Conservation (phyloP, 2,888 invertebrate species). For the Orthosia gothica region DNA sequence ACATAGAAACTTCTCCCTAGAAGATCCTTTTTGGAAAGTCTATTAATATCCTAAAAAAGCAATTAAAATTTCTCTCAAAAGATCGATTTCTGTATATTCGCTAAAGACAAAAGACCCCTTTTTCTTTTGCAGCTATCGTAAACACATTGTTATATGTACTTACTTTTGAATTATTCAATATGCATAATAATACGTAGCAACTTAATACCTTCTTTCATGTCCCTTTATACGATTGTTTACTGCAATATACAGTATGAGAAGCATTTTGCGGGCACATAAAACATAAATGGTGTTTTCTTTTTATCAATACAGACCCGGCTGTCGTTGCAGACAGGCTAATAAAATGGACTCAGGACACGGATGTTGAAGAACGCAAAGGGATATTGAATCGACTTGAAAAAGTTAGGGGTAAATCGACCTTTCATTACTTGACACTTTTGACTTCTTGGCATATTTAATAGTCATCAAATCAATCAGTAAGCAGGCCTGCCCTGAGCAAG, state of each 20-base stretch:
- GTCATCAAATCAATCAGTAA: too few relatives aligned
- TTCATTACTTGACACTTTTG: too few relatives aligned
- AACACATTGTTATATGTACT: background rate
- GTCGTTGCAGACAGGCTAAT: constrained; percentile 68
- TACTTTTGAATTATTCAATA: background rate
- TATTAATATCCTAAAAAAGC: background rate
- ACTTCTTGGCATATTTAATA: too few relatives aligned
- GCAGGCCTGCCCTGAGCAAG: too few relatives aligned
- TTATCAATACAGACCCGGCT: constrained; percentile 78
- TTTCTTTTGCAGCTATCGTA: background rate
- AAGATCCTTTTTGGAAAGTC: too few relatives aligned
- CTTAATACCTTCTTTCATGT: constrained; percentile 16
- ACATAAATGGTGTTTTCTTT: constrained; percentile 79
- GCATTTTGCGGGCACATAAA: constrained; percentile 75
- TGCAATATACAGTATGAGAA: constrained; percentile 64
- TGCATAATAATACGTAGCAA: constrained; percentile 3
- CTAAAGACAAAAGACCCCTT: background rate
- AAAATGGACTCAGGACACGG: constrained; percentile 67
- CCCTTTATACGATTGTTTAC: constrained; percentile 57
- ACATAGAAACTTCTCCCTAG: too few relatives aligned
- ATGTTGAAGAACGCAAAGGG: constrained; percentile 32
- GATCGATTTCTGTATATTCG: background rate
- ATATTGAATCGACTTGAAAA: background rate
- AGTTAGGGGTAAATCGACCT: background rate
- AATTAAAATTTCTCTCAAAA: background rate